Conservation (phyloP, 2,113 vertebrate genomes). For the Xiphias gladius region DNA sequence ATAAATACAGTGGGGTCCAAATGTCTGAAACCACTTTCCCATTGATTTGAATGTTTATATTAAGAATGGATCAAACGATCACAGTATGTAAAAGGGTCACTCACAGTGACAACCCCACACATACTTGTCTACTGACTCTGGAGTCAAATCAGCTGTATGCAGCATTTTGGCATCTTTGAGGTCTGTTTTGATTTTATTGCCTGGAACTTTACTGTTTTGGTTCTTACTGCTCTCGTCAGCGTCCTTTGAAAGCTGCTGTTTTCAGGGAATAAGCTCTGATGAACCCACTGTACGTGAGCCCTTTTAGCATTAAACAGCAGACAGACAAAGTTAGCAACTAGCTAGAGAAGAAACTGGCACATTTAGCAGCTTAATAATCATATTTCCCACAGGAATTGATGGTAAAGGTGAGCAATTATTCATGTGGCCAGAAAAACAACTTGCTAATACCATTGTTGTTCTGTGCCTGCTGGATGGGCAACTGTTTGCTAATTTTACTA, state of each 20-base stretch:
- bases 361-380: too few species aligned
- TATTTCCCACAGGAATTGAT: too few species aligned
- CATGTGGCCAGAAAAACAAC: not conserved
- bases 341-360: too few species aligned
- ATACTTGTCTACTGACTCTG: not conserved
- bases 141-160: not conserved
- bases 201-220: too few species aligned
- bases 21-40: too few species aligned
- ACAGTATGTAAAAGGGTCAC: not conserved
- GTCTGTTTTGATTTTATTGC: not conserved
- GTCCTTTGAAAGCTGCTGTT: not conserved
- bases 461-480: not conserved
- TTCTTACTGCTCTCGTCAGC: not conserved
- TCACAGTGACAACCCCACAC: too few species aligned
- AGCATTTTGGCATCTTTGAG: not conserved
- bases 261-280: not conserved
- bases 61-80: not conserved
- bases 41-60: not conserved
- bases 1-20: not conserved
- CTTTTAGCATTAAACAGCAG: not conserved
- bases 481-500: not conserved
- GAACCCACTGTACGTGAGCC: not conserved
- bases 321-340: not conserved
- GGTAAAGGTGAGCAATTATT: not conserved
- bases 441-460: not conserved